These are phyloP conservation scores for Clepsis dumicolana DNA, from an alignment of 2,888 invertebrate species.

Conservation along the genomic window DNA sequence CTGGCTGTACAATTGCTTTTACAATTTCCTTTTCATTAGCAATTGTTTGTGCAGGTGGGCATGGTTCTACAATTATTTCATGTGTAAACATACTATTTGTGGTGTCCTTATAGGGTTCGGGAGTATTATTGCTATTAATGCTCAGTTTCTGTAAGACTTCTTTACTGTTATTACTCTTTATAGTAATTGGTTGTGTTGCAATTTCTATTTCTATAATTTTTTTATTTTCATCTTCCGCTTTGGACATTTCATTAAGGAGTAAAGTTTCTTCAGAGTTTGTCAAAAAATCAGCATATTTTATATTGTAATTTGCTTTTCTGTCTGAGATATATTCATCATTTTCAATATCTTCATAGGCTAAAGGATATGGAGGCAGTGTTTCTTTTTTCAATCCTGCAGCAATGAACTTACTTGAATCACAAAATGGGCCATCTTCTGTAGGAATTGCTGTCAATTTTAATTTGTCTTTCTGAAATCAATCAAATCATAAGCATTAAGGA, in stretches of 20 bases:
- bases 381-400: slow-evolving; percentile 46
- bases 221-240: not conserved
- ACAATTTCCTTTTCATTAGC: slow-evolving; percentile 8
- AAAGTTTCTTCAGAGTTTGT: slow-evolving; percentile 63
- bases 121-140: not conserved
- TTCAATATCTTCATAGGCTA: slow-evolving; percentile 73
- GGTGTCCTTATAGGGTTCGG: not conserved
- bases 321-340: slow-evolving; percentile 65
- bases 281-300: slow-evolving; percentile 77
- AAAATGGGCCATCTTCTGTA: slow-evolving; percentile 78
- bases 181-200: not conserved
- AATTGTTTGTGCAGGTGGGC: slow-evolving; percentile 5
- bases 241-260: slow-evolving; percentile 45
- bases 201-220: slow-evolving; percentile 10
- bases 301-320: slow-evolving; percentile 68
- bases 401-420: slow-evolving; percentile 56
- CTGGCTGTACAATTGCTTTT: not conserved
- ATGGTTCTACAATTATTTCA: slow-evolving; percentile 16
- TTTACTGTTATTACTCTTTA: slow-evolving; percentile 8
- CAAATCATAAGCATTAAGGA: not conserved
- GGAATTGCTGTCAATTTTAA: slow-evolving; percentile 85
- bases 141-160: not conserved
- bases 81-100: not conserved
- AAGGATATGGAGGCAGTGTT: slow-evolving; percentile 54
- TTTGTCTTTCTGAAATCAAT: slow-evolving; percentile 78